Evolutionary conservation across 30 jellyfish, hydroid and myxozoan species (phyloP), one percentile per base, ranked within the genome.

Genomic region (Mastigias papua): DNA sequence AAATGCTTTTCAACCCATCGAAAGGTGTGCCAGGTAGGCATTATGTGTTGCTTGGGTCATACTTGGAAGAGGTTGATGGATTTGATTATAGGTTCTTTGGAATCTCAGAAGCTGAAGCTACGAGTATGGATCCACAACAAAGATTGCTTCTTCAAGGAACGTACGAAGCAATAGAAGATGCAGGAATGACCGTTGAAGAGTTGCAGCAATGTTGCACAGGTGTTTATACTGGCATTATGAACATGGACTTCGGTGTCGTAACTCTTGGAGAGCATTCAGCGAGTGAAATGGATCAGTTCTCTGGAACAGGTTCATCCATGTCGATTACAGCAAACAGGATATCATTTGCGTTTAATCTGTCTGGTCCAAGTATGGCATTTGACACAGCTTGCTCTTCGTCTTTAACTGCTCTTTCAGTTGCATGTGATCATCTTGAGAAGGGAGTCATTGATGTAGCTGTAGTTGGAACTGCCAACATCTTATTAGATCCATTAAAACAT

Each of bases 351-450:
- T 57, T 84, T 57, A 84, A 84, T 35, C 93, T 84, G 3, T n/a
- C 80, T 21, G 93, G 93, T 7, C 93, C 93, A 11, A 84, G 93
- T 54, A 50, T 84, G 19, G 79, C 78, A 1, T 51, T 84, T 1
- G 93, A 84, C 28, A 84, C 93, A 0, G 93, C 93, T 21, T 84
- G 93, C 17, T 84, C 93, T 9, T 64, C 85, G 5, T 84, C 93
- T 16, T 58, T 71, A 37, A 84, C 93, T 23, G 93, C 93, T 25
- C 87, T 84, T 29, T 49, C 48, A 34, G 48, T 81, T 31, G 91
- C 91, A 11, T 81, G 75, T 23, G 91, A 81, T 54, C 91, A 81
- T 32, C 48, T 84, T 21, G 70, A 84, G 48, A 71, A 61, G 30
- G 87, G 93, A 9, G 48, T 35, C 5, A 63, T 70, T 2, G 93